Evolutionary conservation across 1,140 invertebrate genomes (phyloP).

Genomic region (Brachionus koreanus): DNA sequence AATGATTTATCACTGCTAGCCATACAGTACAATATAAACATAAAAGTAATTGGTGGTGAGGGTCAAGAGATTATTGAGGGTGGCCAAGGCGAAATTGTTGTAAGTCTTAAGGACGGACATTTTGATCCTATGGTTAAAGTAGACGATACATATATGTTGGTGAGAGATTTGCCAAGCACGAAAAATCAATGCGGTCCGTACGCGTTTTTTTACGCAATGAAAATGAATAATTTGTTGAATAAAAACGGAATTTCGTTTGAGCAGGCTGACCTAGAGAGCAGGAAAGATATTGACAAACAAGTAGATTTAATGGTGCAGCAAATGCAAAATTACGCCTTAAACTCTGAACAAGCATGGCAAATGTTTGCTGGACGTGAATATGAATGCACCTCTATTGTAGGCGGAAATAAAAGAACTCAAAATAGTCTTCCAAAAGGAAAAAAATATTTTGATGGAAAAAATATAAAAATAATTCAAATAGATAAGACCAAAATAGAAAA

Average conservation of each 20-base stretch:
- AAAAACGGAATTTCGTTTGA: neutral
- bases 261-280: neutral
- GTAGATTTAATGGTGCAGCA: neutral
- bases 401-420: neutral
- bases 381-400: neutral
- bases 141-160: neutral
- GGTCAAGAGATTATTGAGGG: neutral
- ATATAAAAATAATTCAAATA: neutral
- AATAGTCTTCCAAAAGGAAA: neutral
- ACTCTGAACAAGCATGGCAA: neutral
- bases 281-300: neutral
- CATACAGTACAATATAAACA: neutral
- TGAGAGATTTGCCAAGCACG: neutral
- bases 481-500: neutral
- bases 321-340: neutral
- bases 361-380: neutral
- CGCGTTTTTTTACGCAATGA: neutral
- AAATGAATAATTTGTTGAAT: neutral
- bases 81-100: neutral
- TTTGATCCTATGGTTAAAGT: neutral
- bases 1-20: neutral
- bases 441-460: neutral
- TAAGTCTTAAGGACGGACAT: neutral
- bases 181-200: neutral
- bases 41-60: neutral